Evolutionary conservation across 2,113 vertebrate genomes (phyloP), one percentile per base, ranked within the genome.

Genomic region (Sporophila hypoxantha): DNA sequence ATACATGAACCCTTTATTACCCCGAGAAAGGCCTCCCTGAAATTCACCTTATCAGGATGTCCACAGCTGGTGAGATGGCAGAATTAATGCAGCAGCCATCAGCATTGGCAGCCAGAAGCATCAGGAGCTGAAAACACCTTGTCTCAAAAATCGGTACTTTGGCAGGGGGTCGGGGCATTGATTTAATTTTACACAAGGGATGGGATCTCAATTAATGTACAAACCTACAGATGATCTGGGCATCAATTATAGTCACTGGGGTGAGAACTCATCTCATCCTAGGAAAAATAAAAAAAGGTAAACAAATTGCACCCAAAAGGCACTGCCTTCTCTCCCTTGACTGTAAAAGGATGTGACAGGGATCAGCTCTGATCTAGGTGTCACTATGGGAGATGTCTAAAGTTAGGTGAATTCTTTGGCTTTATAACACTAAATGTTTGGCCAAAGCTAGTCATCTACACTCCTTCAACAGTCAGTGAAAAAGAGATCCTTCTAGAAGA

Each of bases 121-220:
- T 37, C 27, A 27, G 50, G 50, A 73, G 22, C 9, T 36, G 41
- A 64, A 73, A 88, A 65, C 20, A 74, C 20, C 29, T n/a, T 57
- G 39, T 64, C 44, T 81, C 78, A 44, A 79, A 75, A 81, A 73
- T 44, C 1, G 0, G 15, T 70, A 37, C 18, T 71, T 55, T 52
- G 34, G 29, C 0, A 3, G 7, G 3, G 2, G 18, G 14, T 10
- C 8, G 13, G 9, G 10, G 13, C 7, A 62, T 57, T 71, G 22
- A 64, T 75, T 84, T 49, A 41, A 78, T 46, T 68, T 83, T 49
- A 29, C 47, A 42, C 5, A 29, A 67, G 29, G 47, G 37, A 46
- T 42, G 32, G 29, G 57, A 52, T 89, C 41, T 80, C 57, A 77
- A 55, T 55, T 79, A 74, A 60, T 29, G 30, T 36, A 41, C n/a